Evolutionary conservation across 2,113 vertebrate genomes (phyloP).

Genomic region (Dicentrarchus labrax): DNA sequence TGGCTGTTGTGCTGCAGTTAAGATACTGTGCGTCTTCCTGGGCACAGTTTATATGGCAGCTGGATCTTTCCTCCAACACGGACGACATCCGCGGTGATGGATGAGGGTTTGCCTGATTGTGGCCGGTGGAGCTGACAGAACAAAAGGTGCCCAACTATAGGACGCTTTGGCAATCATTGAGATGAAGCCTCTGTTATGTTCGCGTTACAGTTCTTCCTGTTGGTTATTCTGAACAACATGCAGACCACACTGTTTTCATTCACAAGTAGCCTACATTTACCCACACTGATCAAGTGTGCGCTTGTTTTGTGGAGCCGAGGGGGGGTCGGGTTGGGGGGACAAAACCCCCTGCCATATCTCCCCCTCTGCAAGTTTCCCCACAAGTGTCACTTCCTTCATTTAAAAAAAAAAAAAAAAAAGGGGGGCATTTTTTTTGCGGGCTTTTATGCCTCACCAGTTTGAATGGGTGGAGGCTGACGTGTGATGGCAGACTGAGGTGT

Average conservation of each 20-base stretch:
- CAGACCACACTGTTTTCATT: not conserved
- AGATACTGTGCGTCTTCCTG: slow-evolving; percentile 24
- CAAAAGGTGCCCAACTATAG: slow-evolving; percentile 41
- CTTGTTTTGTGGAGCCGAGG: slow-evolving; percentile 25
- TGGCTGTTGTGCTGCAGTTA: slow-evolving; percentile 33
- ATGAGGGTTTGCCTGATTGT: slow-evolving; percentile 4
- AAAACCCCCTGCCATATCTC: not conserved
- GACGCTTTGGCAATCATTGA: slow-evolving; percentile 10
- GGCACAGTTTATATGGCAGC: slow-evolving; percentile 47
- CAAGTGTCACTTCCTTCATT: slow-evolving; percentile 17
- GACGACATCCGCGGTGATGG: slow-evolving; percentile 42
- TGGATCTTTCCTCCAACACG: not conserved
- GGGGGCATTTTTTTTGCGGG: not conserved
- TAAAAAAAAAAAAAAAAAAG: not conserved
- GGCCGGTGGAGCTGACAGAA: not conserved
- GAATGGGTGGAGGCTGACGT: slow-evolving; percentile 57
- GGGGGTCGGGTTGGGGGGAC: not conserved
- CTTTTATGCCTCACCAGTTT: slow-evolving; percentile 41
- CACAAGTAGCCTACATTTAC: slow-evolving; percentile 20
- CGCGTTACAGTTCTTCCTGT: not conserved
- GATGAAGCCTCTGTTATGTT: not conserved
- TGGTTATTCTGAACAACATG: not conserved
- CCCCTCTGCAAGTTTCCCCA: slow-evolving; percentile 28
- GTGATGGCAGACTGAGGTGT: slow-evolving; percentile 52
- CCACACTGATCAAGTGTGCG: slow-evolving; percentile 12